A percentile compares a stretch with the other conserved stretches of the same genome.
Conservation (phyloP, 2,888 invertebrate genomes). For the Ophioninae sp. region DNA sequence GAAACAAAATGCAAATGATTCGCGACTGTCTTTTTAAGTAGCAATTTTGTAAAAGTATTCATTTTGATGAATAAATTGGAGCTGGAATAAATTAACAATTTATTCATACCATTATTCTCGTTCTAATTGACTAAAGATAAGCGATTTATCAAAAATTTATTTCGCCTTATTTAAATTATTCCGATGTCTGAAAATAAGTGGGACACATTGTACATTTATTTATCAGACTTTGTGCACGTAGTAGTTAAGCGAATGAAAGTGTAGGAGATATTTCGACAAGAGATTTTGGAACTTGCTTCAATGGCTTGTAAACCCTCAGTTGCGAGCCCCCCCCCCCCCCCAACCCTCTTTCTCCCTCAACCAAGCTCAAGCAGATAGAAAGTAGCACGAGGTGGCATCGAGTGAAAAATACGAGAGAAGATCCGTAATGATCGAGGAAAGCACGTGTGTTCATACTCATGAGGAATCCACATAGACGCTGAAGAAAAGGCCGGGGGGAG, state of each 20-base stretch:
- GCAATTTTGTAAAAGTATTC: too few species aligned
- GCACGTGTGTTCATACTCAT: background rate
- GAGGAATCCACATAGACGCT: constrained; percentile 8
- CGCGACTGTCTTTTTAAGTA: too few species aligned
- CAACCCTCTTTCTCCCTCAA: background rate
- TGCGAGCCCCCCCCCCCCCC: background rate
- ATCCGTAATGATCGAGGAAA: constrained; percentile 17
- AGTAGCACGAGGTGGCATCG: background rate
- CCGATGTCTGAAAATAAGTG: background rate
- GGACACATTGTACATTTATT: constrained; percentile 14
- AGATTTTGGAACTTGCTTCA: constrained; percentile 13
- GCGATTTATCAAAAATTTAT: background rate
- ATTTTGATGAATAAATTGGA: too few species aligned
- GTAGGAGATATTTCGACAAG: constrained; percentile 40
- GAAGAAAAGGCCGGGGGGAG: constrained; percentile 53
- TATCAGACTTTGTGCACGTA: constrained; percentile 25
- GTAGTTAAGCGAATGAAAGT: constrained; percentile 27
- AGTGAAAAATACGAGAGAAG: background rate
- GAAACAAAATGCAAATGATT: too few species aligned
- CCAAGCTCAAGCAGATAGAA: background rate
- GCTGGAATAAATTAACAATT: too few species aligned
- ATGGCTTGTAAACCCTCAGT: constrained; percentile 8
- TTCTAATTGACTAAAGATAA: background rate
- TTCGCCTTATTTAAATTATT: background rate
- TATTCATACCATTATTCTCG: background rate